Evolutionary conservation across 2,797 vertebrate species (phyloP).

Genomic region (Argya squamiceps): DNA sequence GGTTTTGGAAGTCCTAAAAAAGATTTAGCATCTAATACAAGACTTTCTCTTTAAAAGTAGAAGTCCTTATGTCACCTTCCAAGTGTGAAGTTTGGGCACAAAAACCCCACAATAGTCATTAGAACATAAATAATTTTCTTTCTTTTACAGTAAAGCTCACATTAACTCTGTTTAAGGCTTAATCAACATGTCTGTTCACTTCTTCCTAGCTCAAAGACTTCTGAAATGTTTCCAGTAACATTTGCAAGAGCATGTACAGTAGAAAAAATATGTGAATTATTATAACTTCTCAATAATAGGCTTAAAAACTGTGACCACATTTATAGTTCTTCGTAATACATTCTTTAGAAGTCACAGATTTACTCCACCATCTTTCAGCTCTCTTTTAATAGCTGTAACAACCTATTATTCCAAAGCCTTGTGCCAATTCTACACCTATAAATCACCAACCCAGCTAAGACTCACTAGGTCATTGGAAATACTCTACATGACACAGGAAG

Average conservation of each 20-base stretch:
- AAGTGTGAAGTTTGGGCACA: neutral
- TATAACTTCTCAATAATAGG: neutral
- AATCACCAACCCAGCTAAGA: neutral
- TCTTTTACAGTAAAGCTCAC: neutral
- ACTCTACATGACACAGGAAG: neutral
- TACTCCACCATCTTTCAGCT: neutral
- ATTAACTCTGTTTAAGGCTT: neutral
- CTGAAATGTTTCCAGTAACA: neutral
- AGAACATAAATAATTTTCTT: neutral
- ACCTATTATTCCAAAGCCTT: neutral
- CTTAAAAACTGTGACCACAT: neutral
- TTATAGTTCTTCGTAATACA: neutral
- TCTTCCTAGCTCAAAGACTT: neutral
- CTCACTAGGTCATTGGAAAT: neutral
- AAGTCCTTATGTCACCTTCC: neutral
- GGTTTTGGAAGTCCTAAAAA: neutral
- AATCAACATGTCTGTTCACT: neutral
- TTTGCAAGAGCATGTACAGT: neutral
- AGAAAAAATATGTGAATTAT: neutral
- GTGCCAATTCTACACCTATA: neutral
- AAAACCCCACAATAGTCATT: neutral
- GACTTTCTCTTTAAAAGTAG: neutral
- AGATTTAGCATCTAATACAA: neutral
- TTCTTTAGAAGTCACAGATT: neutral
- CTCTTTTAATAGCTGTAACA: neutral